Base-by-base conservation (phyloP, 2,888 invertebrate genomes). In the Pasiphila rectangulata region DNA sequence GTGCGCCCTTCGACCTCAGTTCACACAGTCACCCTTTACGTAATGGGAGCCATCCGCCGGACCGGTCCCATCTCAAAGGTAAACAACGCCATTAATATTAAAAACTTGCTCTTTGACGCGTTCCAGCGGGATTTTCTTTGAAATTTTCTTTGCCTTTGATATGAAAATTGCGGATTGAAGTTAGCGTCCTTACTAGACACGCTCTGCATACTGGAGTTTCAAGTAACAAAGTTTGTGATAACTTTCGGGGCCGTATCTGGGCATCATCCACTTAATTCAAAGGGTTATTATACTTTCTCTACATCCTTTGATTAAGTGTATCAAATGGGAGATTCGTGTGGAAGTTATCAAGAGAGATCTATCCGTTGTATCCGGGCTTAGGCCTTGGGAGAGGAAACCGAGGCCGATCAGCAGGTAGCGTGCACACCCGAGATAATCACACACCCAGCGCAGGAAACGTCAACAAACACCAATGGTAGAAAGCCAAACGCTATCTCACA, bases 61-160 rank as follows among this genome's bases (percentile, higher is more conserved):
- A 47, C 45, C 48, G 39, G 51, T 64, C 62, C 66, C 69, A 66
- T 69, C 75, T 83, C 83, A 85, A 85, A 83, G 77, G 80, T 80
- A 83, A 83, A 85, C 81, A 84, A 79, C 78, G 69, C 70, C 79
- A 83, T 87, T 82, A 87, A 85, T 85, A 86, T 85, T 85, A 84
- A 87, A 84, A 75, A 72, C 75, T 71, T 64, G 71, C 69, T 73
- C 84, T 80, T 79, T 80, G 80, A 77, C 72, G 67, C 79, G 83
- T 78, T 78, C 76, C 79, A 78, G 71, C 68, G 62, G 68, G 23
- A 76, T 77, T 75, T 79, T 78, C 75, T 74, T 71, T 63, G 57
- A 57, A 57, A 75, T 78, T 77, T 75, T 74, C 71, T 63, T 67
- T 19, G 45, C 72, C 75, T 80, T 77, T 79, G 78, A 79, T 66